Percentiles rank a stretch among this genome's conserved stretches.
These are phyloP conservation scores for Phalloptychus januarius DNA, from an alignment of 2,797 vertebrate genomes.

Conservation along the genomic window DNA sequence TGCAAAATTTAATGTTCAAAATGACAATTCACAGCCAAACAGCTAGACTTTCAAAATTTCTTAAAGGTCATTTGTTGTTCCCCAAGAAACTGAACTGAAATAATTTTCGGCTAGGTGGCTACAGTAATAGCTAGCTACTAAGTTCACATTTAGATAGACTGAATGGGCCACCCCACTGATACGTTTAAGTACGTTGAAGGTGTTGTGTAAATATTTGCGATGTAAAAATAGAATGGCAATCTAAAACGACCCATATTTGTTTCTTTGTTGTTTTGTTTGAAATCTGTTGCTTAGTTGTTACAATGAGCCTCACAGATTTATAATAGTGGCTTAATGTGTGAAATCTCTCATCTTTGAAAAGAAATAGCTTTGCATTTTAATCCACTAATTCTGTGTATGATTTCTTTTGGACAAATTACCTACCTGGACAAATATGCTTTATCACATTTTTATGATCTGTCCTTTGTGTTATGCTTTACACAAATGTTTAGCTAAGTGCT, in stretches of 20 bases:
- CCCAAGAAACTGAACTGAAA: background rate
- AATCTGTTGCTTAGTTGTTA: background rate
- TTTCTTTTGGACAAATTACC: too few relatives aligned
- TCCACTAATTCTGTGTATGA: slow-evolving; percentile 30
- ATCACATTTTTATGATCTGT: background rate
- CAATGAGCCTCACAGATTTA: too few relatives aligned
- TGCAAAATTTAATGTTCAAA: background rate
- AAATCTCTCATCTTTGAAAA: slow-evolving; percentile 7
- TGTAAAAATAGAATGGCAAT: slow-evolving; percentile 3
- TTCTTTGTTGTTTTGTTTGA: background rate
- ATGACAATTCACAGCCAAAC: background rate
- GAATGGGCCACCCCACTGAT: background rate
- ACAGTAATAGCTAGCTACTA: background rate
- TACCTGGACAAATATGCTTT: too few relatives aligned
- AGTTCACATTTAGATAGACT: background rate
- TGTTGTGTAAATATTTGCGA: background rate
- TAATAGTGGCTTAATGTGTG: slow-evolving; percentile 1
- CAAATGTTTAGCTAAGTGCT: slow-evolving; percentile 11
- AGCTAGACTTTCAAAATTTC: background rate
- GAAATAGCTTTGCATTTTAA: slow-evolving; percentile 6
- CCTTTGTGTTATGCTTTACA: slow-evolving; percentile 57
- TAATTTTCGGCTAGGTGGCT: background rate
- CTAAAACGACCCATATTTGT: background rate
- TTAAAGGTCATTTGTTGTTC: background rate
- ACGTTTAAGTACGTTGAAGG: background rate